These are phyloP conservation scores for Bubo scandiacus DNA, from an alignment of 2,113 vertebrate genomes.

Conservation along the genomic window DNA sequence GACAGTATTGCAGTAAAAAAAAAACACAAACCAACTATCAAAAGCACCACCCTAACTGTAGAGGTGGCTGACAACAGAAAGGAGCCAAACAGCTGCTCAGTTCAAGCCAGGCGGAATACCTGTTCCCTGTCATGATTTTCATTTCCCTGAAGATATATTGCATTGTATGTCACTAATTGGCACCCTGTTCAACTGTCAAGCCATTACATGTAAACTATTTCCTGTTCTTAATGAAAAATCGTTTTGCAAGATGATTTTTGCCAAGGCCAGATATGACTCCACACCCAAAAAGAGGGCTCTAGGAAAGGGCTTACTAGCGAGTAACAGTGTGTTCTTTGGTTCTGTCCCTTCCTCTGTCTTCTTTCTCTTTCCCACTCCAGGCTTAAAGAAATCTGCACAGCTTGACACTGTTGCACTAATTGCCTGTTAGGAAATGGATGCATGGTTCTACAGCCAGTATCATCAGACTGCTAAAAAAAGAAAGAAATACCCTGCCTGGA, in stretches of 20 bases:
- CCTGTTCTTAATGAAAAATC: not conserved
- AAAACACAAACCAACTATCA: not conserved
- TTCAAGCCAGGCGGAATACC: not conserved
- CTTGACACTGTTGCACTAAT: not conserved
- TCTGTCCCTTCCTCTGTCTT: not conserved
- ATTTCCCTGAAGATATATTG: not conserved
- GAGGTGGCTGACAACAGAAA: not conserved
- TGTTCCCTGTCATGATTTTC: not conserved
- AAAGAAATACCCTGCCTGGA: not conserved
- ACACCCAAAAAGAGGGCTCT: not conserved
- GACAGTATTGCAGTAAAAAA: not conserved
- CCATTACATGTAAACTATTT: not conserved
- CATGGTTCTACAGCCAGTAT: not conserved
- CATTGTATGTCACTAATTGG: not conserved
- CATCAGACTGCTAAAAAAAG: not conserved
- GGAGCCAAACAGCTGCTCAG: not conserved
- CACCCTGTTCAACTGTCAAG: not conserved
- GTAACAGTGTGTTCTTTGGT: not conserved
- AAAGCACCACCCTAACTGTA: not conserved
- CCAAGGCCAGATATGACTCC: not conserved
- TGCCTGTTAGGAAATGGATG: not conserved
- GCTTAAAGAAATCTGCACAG: not conserved
- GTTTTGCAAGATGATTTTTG: not conserved
- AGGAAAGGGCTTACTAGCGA: not conserved
- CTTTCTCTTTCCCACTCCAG: not conserved